Conservation (phyloP, 2,797 vertebrate genomes). For the Pagetopsis macropterus region DNA sequence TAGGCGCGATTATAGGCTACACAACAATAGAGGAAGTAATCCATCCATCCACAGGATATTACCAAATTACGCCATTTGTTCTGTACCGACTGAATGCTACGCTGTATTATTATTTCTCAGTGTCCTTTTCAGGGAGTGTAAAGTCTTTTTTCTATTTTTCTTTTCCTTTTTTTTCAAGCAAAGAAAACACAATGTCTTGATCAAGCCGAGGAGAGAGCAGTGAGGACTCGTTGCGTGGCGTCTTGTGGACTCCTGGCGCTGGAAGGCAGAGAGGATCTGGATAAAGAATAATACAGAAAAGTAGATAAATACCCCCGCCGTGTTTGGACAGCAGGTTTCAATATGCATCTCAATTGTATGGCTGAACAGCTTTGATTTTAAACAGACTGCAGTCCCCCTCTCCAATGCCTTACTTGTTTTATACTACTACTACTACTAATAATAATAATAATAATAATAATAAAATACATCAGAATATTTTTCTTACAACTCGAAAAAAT, state of each 20-base stretch:
- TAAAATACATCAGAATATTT: constrained; percentile 10
- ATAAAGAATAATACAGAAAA: constrained; percentile 69
- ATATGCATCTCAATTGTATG: constrained; percentile 70
- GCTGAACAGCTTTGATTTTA: constrained; percentile 56
- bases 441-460: constrained; percentile 28
- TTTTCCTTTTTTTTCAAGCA: constrained; percentile 56
- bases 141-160: constrained; percentile 59
- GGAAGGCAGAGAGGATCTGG: constrained; percentile 81
- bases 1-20: constrained; percentile 85
- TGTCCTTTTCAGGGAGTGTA: constrained; percentile 75
- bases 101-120: constrained; percentile 85
- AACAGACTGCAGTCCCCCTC: constrained; percentile 49
- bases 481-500: not conserved
- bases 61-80: constrained; percentile 87
- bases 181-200: constrained; percentile 77
- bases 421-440: constrained; percentile 30
- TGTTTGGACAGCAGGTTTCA: constrained; percentile 78
- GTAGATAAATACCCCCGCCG: constrained; percentile 71
- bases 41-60: constrained; percentile 87
- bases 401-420: not conserved
- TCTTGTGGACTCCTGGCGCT: constrained; percentile 95
- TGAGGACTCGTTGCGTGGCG: constrained; percentile 93
- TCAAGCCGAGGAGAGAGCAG: constrained; percentile 95
- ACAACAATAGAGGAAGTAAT: constrained; percentile 86
- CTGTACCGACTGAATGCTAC: constrained; percentile 88